Percentiles rank a stretch among this genome's conserved stretches.
Conservation (phyloP, 1,140 invertebrate species). For the Globodera ellingtonae region DNA sequence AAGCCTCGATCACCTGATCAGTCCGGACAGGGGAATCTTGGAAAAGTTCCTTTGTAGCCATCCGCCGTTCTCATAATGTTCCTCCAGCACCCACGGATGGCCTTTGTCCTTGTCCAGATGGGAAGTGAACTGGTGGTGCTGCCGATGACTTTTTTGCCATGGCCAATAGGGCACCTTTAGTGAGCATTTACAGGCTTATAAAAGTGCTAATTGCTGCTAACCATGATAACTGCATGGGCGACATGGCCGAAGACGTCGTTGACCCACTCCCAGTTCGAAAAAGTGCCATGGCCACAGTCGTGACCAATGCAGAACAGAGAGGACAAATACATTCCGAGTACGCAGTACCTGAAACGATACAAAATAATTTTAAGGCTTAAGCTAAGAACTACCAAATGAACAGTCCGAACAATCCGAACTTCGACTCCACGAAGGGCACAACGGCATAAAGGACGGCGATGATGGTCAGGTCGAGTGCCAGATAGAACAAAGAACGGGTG, state of each 20-base stretch:
- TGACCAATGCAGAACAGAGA: constrained; percentile 67
- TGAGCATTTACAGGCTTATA: not conserved
- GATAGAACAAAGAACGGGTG: constrained; percentile 63
- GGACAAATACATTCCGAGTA: constrained; percentile 66
- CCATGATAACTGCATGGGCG: constrained; percentile 56
- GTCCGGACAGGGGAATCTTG: constrained; percentile 56
- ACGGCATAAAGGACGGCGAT: constrained; percentile 56
- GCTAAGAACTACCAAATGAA: constrained; percentile 45
- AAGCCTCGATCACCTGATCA: constrained; percentile 34
- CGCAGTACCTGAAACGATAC: constrained; percentile 53
- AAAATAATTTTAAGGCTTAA: constrained; percentile 9
- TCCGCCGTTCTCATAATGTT: constrained; percentile 38
- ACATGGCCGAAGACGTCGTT: constrained; percentile 61
- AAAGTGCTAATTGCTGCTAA: not conserved
- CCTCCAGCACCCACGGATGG: constrained; percentile 61
- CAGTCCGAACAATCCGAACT: constrained; percentile 44
- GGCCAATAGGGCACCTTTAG: constrained; percentile 50
- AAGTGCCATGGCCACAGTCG: constrained; percentile 68
- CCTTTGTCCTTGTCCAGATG: constrained; percentile 60
- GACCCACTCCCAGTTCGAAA: constrained; percentile 64
- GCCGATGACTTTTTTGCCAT: constrained; percentile 62
- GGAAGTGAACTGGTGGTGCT: constrained; percentile 61
- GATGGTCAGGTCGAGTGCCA: constrained; percentile 61
- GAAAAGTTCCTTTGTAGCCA: constrained; percentile 48
- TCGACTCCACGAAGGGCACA: constrained; percentile 49